phyloP scores from a whole-genome alignment of 2,888 invertebrate species.

The Acanthococcus lagerstroemiae region DNA sequence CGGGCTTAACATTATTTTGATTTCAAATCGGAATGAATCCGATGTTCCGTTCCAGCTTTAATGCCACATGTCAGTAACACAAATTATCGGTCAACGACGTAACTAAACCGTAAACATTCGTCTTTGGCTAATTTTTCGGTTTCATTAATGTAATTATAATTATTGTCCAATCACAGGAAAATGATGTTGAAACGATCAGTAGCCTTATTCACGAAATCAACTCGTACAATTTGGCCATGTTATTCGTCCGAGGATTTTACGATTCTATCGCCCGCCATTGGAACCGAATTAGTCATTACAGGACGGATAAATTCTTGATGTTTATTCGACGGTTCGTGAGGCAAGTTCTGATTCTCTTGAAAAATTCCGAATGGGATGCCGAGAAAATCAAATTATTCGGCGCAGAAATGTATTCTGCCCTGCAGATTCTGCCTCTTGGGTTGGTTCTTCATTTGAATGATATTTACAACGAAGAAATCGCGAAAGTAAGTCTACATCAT shows the following conservation, averaged over 20 bases:
- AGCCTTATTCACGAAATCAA: conserved; percentile 20
- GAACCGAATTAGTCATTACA: conserved; percentile 31
- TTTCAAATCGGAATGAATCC: no score
- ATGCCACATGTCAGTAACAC: no score
- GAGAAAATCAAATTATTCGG: conserved; percentile 21
- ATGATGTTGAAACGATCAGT: conserved; percentile 26
- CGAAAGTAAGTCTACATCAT: conserved; percentile 31
- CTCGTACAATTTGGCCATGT: conserved; percentile 20
- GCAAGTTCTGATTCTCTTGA: conserved; percentile 26
- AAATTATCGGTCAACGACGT: no score
- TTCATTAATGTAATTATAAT: no score
- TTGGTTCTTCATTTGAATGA: conserved; percentile 31
- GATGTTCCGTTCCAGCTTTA: not conserved
- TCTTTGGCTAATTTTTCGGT: no score
- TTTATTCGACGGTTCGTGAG: conserved; percentile 31
- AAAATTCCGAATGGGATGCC: conserved; percentile 24
- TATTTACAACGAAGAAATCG: conserved; percentile 33
- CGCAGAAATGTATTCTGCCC: conserved; percentile 19
- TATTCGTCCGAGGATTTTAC: conserved; percentile 32
- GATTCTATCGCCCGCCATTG: conserved; percentile 20
- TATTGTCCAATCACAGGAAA: conserved; percentile 27
- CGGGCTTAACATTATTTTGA: no score
- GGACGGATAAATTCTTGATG: conserved; percentile 32
- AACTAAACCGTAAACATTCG: no score
- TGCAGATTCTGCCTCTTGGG: conserved; percentile 26